Evolutionary conservation across 2,797 vertebrate genomes (phyloP), one percentile per base, ranked within the genome.

Genomic region (Rousettus madagascariensis): DNA sequence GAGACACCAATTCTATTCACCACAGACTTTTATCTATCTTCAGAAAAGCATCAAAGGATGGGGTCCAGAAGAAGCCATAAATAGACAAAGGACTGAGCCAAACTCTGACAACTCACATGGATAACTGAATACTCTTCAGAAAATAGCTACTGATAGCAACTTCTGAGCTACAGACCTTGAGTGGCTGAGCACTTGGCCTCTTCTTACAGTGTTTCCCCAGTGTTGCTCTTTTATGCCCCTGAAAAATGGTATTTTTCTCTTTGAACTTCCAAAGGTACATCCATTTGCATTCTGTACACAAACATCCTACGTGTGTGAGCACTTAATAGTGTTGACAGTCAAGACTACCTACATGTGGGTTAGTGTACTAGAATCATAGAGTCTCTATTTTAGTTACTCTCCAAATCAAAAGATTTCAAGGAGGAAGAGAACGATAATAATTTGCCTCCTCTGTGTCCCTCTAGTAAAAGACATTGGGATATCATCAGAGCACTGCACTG

Each of bases 401-500:
- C 22, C 63, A 69, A 85, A 90, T 61, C 10, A 24, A 65, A 85
- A 95, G 59, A 72, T 84, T 71, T 91, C 49, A 63, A 74, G 80
- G 59, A 83, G 71, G n/a, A 65, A 86, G 85, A 3, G 26, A 66
- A 91, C 36, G 79, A 86, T 17, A 36, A n/a, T 36, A 85, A 86
- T 88, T 91, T 80, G 65, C 85, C 41, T 85, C 94, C 69, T 65
- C 49, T 1, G 26, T n/a, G 26, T 92, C 66, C 91, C 68, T 69
- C 38, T 80, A 87, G 78, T 63, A 57, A 96, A 95, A 92, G 95
- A 84, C 85, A 95, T 36, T 86, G 22, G 12, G 95, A 92, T 96
- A 92, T 36, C 86, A 85, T 85, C 36, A 86, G 92, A 97, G 51
- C 30, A 38, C 15, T 51, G 91, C 93, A 71, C 6, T 0, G 51